Conservation (phyloP, 2,888 invertebrate species). For the Artemia sinica region DNA sequence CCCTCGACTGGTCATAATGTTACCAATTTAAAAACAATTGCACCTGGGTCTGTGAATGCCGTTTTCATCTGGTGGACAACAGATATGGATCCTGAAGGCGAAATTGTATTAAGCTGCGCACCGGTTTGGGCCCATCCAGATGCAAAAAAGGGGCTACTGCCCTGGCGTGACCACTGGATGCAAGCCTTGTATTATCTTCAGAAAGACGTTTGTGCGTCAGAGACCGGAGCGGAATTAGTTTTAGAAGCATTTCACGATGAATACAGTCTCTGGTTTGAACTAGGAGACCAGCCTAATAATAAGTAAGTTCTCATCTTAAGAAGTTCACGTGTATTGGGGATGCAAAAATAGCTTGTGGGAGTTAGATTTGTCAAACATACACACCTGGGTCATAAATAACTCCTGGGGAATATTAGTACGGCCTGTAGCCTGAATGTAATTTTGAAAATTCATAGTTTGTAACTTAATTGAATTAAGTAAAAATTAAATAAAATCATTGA, state of each 20-base stretch:
- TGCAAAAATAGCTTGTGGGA: no score
- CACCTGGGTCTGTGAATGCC: conserved; percentile 50
- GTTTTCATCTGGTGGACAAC: conserved; percentile 97
- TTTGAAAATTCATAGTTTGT: no score
- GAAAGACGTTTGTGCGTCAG: conserved; percentile 39
- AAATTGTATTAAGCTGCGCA: conserved; percentile 60
- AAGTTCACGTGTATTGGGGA: no score
- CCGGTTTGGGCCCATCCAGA: conserved; percentile 70
- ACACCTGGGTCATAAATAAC: no score
- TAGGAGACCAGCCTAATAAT: conserved; percentile 31
- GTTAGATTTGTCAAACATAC: no score
- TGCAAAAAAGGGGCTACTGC: conserved; percentile 35
- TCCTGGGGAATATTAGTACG: no score
- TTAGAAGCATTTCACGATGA: conserved; percentile 72
- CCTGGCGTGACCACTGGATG: conserved; percentile 99
- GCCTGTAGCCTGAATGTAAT: no score
- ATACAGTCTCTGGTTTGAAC: conserved; percentile 77
- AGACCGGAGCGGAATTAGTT: conserved; percentile 39
- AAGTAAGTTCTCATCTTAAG: no score
- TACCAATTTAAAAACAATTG: conserved; percentile 19
- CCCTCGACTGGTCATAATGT: conserved; percentile 38
- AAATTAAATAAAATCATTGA: no score
- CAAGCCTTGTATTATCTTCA: conserved; percentile 84
- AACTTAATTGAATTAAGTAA: no score
- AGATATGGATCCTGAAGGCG: conserved; percentile 63